Base-by-base conservation (phyloP, 2,113 vertebrate genomes). In the Oceanodroma tethys region DNA sequence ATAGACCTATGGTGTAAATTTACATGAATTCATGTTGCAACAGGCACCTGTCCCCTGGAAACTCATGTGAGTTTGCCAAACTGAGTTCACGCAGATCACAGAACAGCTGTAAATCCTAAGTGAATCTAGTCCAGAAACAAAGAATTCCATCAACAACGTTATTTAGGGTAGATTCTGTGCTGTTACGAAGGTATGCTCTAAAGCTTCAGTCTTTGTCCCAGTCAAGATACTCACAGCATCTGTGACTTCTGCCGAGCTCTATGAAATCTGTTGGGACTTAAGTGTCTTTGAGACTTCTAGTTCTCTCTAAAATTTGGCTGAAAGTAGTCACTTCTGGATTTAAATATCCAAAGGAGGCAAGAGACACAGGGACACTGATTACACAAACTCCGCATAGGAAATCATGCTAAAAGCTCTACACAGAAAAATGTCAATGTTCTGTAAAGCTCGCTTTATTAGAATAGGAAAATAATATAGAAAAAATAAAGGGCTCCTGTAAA, bases 391-490 rank as follows among this genome's bases (percentile, higher is more conserved):
- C 63, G 18, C 23, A 38, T 4, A 63, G 16, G 36, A 81, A 91
- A 85, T 55, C 8, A 50, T 67, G 36, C 23, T 90, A 81, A 88
- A 91, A 59, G 1, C 4, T 85, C 76, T 63, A 55, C 13, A 74
- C 0, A 81, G 42, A 93, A 72, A 93, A 95, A 93, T 45, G 10
- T 66, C 65, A 73, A 65, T 17, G 4, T 85, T 97, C 50, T 82
- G 58, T 84, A 96, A 96, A 96, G 94, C 92, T 93, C 94, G 81
- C 84, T 97, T 98, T 98, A 98, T 97, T 97, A 78, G 53, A 80
- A 45, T 65, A 89, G 74, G 80, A 93, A 94, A 96, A 80, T 43
- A 86, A 47, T 81, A 67, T 80, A 91, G 67, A 96, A 95, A 42
- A 96, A 95, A 96, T 73, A 92, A 65, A 71, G 20, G 38, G 32